phyloP scores from a whole-genome alignment of 2,113 vertebrate genomes.

The Apistogramma diplotaenia region DNA sequence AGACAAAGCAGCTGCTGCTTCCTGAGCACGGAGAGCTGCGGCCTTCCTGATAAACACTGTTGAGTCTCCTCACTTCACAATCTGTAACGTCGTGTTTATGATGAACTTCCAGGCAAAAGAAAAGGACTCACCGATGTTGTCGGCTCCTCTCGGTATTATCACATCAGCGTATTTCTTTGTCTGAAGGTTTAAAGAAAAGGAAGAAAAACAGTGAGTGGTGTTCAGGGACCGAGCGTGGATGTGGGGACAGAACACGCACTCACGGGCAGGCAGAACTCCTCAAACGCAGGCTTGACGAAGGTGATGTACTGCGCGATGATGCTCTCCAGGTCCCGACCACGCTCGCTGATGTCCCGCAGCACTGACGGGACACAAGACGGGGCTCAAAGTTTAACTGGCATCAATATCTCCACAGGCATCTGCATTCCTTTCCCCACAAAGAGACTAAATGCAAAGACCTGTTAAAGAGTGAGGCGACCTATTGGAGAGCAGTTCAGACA shows the following conservation, averaged over 20 bases:
- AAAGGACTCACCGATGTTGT: slow-evolving; percentile 86
- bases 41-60: slow-evolving; percentile 28
- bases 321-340: slow-evolving; percentile 89
- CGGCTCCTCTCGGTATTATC: slow-evolving; percentile 93
- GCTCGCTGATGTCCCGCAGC: slow-evolving; percentile 88
- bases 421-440: neutral
- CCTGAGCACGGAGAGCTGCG: slow-evolving; percentile 11
- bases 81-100: neutral
- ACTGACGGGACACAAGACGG: slow-evolving; percentile 66
- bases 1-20: slow-evolving; percentile 27
- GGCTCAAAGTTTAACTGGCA: neutral
- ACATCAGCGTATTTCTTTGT: slow-evolving; percentile 98
- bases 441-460: rapidly evolving
- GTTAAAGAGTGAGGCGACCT: neutral
- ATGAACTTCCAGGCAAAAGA: neutral
- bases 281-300: slow-evolving; percentile 94
- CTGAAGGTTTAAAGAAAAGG: slow-evolving; percentile 66
- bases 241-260: slow-evolving; percentile 72
- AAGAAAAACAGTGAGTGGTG: too few species aligned
- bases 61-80: neutral
- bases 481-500: neutral
- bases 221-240: neutral
- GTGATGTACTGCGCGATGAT: slow-evolving; percentile 90
- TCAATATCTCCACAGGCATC: neutral
- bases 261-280: slow-evolving; percentile 95